Evolutionary conservation across 2,888 invertebrate genomes (phyloP), one percentile per base, ranked within the genome.

Genomic region (Ferdinandea cuprea): DNA sequence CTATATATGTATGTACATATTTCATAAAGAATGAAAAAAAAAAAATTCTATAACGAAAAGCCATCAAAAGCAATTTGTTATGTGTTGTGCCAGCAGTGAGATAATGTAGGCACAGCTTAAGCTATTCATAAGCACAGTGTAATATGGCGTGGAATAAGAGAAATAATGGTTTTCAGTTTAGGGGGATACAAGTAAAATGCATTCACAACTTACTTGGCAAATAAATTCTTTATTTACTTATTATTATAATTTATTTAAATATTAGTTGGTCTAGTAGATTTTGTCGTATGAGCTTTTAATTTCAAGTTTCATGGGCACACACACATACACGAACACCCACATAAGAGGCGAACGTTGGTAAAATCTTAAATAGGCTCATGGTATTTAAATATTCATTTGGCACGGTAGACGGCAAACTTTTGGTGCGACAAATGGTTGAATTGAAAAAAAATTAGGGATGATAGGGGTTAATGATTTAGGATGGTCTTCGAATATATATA

Each of bases 11-110:
- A n/a, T n/a, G n/a, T n/a, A n/a, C n/a, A n/a, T n/a, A 28, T 37
- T 40, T 61, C 63, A 59, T 59, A 52, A 59, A n/a, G n/a, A n/a
- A n/a, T n/a, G n/a, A n/a, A n/a, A n/a, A n/a, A n/a, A n/a, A 76
- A 76, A 81, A 52, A 52, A 65, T 81, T 81, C 77, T 71, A 76
- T 76, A 76, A 81, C 76, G 76, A 81, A 81, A 81, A 81, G 76
- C 81, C 71, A 81, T 81, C 81, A 77, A 81, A 81, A 76, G 77
- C 81, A 77, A 81, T 81, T 81, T 81, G 77, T 81, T 66, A 59
- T 81, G 63, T 76, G 44, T 52, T 68, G 32, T 59, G 46, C 30
- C 13, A n/a, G 52, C 8, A 52, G 52, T 17, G 46, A 56, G 42
- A 61, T 50, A 44, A 65, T 81, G 76, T 71, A 76, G 80, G 65